phyloP scores from a whole-genome alignment of 35 echinoderm and acorn worm species.

The Stichopus chloronotus region DNA sequence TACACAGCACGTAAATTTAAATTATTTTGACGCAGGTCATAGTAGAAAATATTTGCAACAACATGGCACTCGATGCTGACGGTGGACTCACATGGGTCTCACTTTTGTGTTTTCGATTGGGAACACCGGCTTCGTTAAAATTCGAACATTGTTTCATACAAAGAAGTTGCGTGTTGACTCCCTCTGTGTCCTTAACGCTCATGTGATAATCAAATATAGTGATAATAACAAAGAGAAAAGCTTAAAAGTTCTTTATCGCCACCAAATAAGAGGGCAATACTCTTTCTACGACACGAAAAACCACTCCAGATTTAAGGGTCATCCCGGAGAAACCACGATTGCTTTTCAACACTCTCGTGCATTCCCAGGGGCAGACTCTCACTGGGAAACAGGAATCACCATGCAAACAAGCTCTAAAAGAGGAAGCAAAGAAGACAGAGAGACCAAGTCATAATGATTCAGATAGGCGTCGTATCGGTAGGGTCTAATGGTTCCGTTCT shows the following conservation, averaged over 20 bases:
- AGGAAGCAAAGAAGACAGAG: background rate
- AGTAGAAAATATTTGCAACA: too few relatives aligned
- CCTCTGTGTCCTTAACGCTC: too few relatives aligned
- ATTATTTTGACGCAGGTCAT: too few relatives aligned
- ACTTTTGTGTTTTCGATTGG: too few relatives aligned
- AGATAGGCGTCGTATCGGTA: slow-evolving; percentile 20
- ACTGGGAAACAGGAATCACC: background rate
- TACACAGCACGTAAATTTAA: too few relatives aligned
- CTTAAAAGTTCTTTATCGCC: background rate
- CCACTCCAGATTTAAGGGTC: background rate
- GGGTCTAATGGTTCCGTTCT: slow-evolving; percentile 6
- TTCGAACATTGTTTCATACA: too few relatives aligned
- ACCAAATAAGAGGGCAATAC: background rate
- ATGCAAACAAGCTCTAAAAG: background rate
- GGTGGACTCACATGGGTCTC: too few relatives aligned
- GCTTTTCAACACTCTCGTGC: background rate
- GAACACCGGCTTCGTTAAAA: too few relatives aligned
- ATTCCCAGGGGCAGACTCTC: slow-evolving; percentile 36
- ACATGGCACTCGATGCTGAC: too few relatives aligned
- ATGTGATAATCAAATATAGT: too few relatives aligned
- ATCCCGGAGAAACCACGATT: slow-evolving; percentile 3
- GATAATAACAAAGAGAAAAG: too few relatives aligned
- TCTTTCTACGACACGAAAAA: slow-evolving; percentile 32
- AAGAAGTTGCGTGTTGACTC: too few relatives aligned
- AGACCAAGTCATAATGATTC: slow-evolving; percentile 35